Evolutionary conservation across 1,140 invertebrate genomes (phyloP), one percentile per base, ranked within the genome.

Genomic region (Manduca sexta): DNA sequence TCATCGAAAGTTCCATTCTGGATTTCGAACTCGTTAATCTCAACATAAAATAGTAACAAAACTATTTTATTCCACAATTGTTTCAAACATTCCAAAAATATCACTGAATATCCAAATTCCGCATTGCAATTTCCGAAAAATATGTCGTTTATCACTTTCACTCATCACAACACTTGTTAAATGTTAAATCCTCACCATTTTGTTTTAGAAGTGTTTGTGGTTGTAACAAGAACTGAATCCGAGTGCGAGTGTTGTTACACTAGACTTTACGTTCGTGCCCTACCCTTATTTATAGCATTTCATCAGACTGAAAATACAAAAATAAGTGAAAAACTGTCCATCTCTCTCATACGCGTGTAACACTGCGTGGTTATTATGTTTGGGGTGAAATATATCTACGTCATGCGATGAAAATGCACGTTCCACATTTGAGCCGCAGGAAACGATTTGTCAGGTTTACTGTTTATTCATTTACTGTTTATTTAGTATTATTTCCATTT

Each of bases 231-330:
- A 85, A 85, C 81, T 66, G 74, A 83, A 82, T 71, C 65, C 61
- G 79, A 78, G 77, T 83, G 81, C 82, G 82, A 83, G 76, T 85
- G 76, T 73, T 75, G 75, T 85, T 83, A 82, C 79, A 85, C 81
- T 85, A 70, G 62, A 74, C 64, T 74, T 72, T 59, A 73, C 66
- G 63, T 69, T 65, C 60, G 66, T 55, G 46, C 64, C 59, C 60
- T 60, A 76, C 79, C 77, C 76, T 67, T 85, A 85, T 85, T 83
- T 85, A 85, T 85, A 85, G 81, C 65, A 77, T 69, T 77, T 63
- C 67, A 38, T 55, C 67, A 60, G 56, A 53, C 60, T 60, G 70
- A 69, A 45, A 72, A 79, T 81, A 81, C 74, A 58, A 78, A 84
- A 83, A 81, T 84, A 84, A 78, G 69, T 75, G 67, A 80, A 84